A percentile compares a stretch with the other conserved stretches of the same genome.
Conservation (phyloP, 1,140 invertebrate genomes). For the Pseudobourletiella spinata region DNA sequence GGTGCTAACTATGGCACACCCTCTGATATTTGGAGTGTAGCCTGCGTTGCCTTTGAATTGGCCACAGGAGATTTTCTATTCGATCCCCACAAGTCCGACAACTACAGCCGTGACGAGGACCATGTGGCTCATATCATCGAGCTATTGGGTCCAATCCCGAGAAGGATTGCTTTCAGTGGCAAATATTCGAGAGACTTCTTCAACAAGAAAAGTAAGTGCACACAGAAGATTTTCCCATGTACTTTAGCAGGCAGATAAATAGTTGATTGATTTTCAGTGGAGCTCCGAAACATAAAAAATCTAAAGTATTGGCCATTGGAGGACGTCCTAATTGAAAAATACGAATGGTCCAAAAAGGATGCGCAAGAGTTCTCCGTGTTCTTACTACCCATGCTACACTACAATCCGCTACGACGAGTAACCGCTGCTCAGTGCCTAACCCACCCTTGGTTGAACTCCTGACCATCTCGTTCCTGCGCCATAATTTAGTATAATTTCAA, state of each 20-base stretch:
- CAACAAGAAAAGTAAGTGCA: slow-evolving; percentile 50
- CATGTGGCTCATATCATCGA: slow-evolving; percentile 98
- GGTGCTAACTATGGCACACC: slow-evolving; percentile 89
- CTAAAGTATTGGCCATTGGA: background rate
- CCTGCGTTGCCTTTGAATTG: slow-evolving; percentile 98
- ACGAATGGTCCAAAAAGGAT: slow-evolving; percentile 62
- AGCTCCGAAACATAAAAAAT: background rate
- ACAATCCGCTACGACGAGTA: slow-evolving; percentile 79
- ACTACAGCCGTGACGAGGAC: slow-evolving; percentile 68
- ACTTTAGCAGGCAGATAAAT: background rate
- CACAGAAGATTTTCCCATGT: background rate
- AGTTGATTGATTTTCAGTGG: slow-evolving; percentile 51
- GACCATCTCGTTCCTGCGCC: too few species aligned
- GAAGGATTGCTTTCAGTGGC: slow-evolving; percentile 76
- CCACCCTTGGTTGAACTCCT: slow-evolving; percentile 82
- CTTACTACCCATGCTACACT: slow-evolving; percentile 87
- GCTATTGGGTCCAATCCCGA: slow-evolving; percentile 88
- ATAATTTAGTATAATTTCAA: background rate
- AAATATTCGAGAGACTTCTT: slow-evolving; percentile 91
- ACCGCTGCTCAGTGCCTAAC: slow-evolving; percentile 87
- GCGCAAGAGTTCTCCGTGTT: slow-evolving; percentile 86
- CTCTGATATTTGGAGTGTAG: slow-evolving; percentile 96
- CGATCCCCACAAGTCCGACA: slow-evolving; percentile 65
- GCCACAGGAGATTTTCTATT: slow-evolving; percentile 99
- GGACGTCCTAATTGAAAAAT: background rate